phyloP scores from a whole-genome alignment of 2,888 invertebrate species.

The Amitus sp. region DNA sequence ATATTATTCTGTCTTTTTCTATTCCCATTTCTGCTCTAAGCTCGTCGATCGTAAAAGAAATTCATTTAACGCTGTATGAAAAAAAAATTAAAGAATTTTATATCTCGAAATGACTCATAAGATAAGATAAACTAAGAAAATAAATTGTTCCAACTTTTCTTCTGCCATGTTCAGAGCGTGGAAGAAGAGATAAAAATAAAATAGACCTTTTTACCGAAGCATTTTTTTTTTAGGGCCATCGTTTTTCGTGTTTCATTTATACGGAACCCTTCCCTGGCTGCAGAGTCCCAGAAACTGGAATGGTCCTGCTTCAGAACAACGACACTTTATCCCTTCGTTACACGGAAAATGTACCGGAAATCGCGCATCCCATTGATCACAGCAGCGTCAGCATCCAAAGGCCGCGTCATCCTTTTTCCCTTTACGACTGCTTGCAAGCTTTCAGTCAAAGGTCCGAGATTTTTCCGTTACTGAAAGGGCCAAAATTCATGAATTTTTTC shows the following conservation, averaged over 20 bases:
- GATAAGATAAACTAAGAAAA: no score
- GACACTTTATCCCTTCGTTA: conserved; percentile 69
- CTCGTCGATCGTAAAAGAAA: no score
- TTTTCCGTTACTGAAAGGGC: no score
- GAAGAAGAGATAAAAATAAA: no score
- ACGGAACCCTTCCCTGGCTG: conserved; percentile 71
- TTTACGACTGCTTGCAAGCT: conserved; percentile 72
- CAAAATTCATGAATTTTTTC: conserved; percentile 2
- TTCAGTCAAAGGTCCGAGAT: conserved; percentile 70
- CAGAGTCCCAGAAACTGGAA: conserved; percentile 64
- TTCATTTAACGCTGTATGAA: no score
- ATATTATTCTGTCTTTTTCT: no score
- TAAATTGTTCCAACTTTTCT: no score
- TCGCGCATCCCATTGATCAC: conserved; percentile 65
- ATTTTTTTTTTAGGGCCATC: conserved; percentile 66
- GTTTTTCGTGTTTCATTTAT: conserved; percentile 71
- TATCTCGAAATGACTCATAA: no score
- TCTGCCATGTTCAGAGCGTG: no score
- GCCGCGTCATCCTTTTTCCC: conserved; percentile 68
- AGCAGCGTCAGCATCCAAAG: conserved; percentile 66
- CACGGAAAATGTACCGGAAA: conserved; percentile 61
- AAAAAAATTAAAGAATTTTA: no score
- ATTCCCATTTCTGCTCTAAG: no score
- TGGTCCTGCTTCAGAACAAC: conserved; percentile 68
- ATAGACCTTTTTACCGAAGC: background rate